Base-by-base conservation (phyloP, 2,888 invertebrate genomes). In the Aspidapion aeneum region DNA sequence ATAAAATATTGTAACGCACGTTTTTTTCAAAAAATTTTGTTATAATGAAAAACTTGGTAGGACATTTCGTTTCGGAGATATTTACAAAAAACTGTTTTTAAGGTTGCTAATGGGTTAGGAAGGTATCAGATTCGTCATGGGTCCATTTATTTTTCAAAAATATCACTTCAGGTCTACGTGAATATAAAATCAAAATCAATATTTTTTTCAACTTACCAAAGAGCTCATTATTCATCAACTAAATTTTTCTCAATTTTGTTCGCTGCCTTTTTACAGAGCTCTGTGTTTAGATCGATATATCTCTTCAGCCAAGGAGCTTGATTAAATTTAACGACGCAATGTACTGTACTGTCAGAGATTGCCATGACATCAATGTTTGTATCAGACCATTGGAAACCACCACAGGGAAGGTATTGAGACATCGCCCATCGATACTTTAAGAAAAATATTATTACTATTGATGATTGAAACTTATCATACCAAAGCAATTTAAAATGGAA, bases 201-300 rank as follows among this genome's bases (percentile, higher is more conserved):
- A 35, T 12, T 35, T 35, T 35, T 12, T 35, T 35, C 35, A 35
- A 7, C 35, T 7, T 35, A 35, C 3, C 12, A 58, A 55, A 35
- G 12, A 35, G 12, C 35, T 7, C 3, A 7, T 35, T 35, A 7
- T 7, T 7, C 35, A 7, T 12, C 12, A 3, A 7, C 35, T 35
- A 3, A 63, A 62, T 62, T 66, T 21, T 61, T 68, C 51, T 71
- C 63, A 61, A 72, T 70, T 3, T 67, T 61, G 50, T 65, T 68
- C 56, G 58, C 51, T 5, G 68, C 66, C 16, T 60, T 48, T 21
- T 69, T 73, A 61, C 78, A 60, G 21, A 76, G 58, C 52, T 73
- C 57, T 3, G 75, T 79, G 69, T 80, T 81, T 61, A 78, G 64
- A 49, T 78, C 74, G 52, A 79, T 78, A 63, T 79, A 79, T 60